Conservation (phyloP, 2,113 vertebrate species). For the Gopherus evgoodei region DNA sequence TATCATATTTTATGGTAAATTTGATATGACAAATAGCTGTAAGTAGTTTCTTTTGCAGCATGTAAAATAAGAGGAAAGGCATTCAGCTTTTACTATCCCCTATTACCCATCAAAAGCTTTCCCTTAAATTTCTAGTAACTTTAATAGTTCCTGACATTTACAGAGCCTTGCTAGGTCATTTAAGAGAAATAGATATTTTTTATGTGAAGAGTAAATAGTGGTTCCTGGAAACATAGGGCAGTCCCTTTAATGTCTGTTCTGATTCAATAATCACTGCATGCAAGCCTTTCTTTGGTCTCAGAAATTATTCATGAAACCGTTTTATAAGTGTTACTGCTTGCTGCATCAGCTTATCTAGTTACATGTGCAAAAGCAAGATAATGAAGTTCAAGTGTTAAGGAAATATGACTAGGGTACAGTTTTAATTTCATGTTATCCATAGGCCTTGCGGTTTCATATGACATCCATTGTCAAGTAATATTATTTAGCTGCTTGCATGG, state of each 20-base stretch:
- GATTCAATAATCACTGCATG: background rate
- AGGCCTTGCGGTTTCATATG: background rate
- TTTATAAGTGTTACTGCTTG: background rate
- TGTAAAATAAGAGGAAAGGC: background rate
- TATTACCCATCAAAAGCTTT: background rate
- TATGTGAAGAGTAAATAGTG: background rate
- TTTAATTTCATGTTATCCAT: background rate
- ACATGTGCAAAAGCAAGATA: background rate
- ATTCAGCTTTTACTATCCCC: background rate
- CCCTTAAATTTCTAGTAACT: background rate
- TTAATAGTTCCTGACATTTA: background rate
- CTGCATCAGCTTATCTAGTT: background rate
- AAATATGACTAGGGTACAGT: background rate
- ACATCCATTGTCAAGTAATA: background rate
- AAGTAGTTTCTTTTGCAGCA: background rate
- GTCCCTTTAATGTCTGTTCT: background rate
- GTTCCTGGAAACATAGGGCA: background rate
- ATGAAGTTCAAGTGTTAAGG: rapidly evolving
- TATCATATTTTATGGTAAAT: background rate
- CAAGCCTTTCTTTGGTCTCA: background rate
- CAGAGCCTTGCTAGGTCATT: rapidly evolving
- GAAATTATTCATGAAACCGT: background rate
- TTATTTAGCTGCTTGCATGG: background rate
- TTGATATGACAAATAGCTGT: rapidly evolving
- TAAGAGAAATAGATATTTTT: background rate